These are phyloP conservation scores for Macrocentrus cingulum DNA, from an alignment of 1,140 invertebrate genomes.

Conservation along the genomic window DNA sequence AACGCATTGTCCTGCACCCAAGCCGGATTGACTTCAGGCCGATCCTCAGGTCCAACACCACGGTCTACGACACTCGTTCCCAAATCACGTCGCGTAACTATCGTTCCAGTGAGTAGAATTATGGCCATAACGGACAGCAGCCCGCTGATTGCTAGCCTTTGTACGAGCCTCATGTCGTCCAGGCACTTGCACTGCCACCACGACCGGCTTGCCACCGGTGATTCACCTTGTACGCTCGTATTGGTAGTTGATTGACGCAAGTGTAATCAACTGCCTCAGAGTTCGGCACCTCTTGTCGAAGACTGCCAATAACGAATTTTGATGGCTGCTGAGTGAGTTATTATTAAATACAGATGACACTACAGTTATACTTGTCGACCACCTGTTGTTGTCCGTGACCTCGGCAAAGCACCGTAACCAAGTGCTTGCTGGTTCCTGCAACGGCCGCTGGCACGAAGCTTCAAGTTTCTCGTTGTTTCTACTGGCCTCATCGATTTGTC, in stretches of 20 bases:
- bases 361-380: slow-evolving; percentile 42
- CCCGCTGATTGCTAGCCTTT: slow-evolving; percentile 53
- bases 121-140: slow-evolving; percentile 53
- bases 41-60: slow-evolving; percentile 45
- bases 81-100: slow-evolving; percentile 49
- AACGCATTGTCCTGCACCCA: slow-evolving; percentile 50
- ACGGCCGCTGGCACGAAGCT: slow-evolving; percentile 28
- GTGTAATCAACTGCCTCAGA: neutral
- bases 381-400: slow-evolving; percentile 45
- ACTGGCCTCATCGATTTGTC: slow-evolving; percentile 32
- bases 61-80: slow-evolving; percentile 44
- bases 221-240: slow-evolving; percentile 40
- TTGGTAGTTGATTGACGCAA: slow-evolving; percentile 34
- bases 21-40: slow-evolving; percentile 42
- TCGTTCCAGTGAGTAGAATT: slow-evolving; percentile 48
- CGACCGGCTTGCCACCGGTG: slow-evolving; percentile 32
- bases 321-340: neutral
- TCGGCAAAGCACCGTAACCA: slow-evolving; percentile 33
- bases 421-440: slow-evolving; percentile 36
- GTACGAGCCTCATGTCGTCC: slow-evolving; percentile 50
- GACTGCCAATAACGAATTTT: neutral
- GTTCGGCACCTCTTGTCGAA: neutral
- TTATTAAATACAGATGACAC: slow-evolving; percentile 12
- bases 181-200: slow-evolving; percentile 36
- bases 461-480: slow-evolving; percentile 25